These are phyloP conservation scores for Ceratina calcarata DNA, from an alignment of 1,140 invertebrate species.

Conservation along the genomic window DNA sequence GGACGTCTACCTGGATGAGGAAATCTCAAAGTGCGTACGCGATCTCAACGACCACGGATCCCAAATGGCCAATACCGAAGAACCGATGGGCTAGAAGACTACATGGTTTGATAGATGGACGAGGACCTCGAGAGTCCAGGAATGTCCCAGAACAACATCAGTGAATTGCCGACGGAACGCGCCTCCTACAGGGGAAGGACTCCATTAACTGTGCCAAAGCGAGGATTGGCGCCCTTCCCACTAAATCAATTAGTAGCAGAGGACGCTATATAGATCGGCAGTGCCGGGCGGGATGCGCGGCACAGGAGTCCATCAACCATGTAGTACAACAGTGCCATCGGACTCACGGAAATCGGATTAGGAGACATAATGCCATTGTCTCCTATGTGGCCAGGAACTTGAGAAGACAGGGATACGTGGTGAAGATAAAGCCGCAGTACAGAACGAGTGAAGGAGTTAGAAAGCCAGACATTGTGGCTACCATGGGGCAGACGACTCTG, in stretches of 20 bases:
- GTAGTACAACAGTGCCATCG: neutral
- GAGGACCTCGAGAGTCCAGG: too few relatives aligned
- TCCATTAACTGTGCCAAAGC: too few relatives aligned
- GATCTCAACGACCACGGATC: too few relatives aligned
- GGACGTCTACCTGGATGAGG: too few relatives aligned
- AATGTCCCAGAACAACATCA: too few relatives aligned
- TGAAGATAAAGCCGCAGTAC: conserved; percentile 31
- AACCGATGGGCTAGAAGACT: too few relatives aligned
- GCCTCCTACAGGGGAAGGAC: too few relatives aligned
- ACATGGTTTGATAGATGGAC: too few relatives aligned
- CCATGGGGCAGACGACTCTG: neutral
- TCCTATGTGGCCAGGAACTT: too few relatives aligned
- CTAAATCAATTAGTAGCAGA: neutral
- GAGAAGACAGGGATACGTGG: neutral
- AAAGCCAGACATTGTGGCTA: conserved; percentile 42
- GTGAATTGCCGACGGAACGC: too few relatives aligned
- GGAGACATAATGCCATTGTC: neutral
- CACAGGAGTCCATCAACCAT: neutral
- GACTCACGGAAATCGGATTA: neutral
- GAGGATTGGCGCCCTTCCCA: neutral
- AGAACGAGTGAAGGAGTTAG: neutral
- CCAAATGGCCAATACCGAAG: too few relatives aligned
- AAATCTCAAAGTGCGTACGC: too few relatives aligned
- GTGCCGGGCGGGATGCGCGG: neutral
- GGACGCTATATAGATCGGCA: neutral